Conservation (phyloP, 1,140 invertebrate genomes). For the Grapholita molesta region DNA sequence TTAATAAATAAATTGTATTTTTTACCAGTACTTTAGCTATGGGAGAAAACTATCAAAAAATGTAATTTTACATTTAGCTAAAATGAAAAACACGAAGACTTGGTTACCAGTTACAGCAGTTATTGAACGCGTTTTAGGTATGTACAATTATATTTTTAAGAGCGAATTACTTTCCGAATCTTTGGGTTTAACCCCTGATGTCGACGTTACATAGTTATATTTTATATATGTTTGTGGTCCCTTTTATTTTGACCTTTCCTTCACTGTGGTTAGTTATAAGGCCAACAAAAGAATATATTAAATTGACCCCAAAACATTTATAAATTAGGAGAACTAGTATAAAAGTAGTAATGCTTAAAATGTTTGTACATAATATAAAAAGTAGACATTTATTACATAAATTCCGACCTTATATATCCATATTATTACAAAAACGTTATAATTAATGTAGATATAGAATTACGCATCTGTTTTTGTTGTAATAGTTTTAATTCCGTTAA, state of each 20-base stretch:
- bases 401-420: conserved; percentile 48
- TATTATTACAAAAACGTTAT: conserved; percentile 20
- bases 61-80: no score
- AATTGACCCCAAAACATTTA: not conserved
- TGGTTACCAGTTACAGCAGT: no score
- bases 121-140: no score
- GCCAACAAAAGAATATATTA: not conserved
- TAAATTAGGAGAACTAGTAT: conserved; percentile 28
- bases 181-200: no score
- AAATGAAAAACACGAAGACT: no score
- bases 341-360: conserved; percentile 46
- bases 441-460: conserved; percentile 17
- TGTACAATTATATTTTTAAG: no score
- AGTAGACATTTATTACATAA: conserved; percentile 55
- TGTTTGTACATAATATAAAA: conserved; percentile 63
- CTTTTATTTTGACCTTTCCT: not conserved
- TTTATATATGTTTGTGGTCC: not conserved
- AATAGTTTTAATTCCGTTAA: conserved; percentile 7
- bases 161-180: no score
- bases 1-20: no score
- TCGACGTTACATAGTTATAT: no score
- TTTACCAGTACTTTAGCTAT: no score
- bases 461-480: conserved; percentile 9
- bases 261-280: not conserved
- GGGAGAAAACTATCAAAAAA: no score